These are phyloP conservation scores for Calameuta filiformis DNA, from an alignment of 2,888 invertebrate species.

Conservation along the genomic window DNA sequence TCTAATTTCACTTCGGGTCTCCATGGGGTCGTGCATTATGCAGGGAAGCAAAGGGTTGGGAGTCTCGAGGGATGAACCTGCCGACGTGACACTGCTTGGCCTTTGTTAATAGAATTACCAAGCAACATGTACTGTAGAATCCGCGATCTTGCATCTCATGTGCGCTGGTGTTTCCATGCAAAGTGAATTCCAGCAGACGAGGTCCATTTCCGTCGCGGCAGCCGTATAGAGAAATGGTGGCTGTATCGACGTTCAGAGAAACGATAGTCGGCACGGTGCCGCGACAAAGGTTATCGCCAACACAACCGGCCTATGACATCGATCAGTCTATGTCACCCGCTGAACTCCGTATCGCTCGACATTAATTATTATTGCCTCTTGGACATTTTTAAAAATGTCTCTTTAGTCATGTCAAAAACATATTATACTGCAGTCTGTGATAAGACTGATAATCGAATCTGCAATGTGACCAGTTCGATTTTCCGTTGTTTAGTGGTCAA, in stretches of 20 bases:
- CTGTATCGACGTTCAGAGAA: background rate
- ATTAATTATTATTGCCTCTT: conserved; percentile 66
- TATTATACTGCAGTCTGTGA: background rate
- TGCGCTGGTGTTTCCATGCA: background rate
- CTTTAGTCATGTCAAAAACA: background rate
- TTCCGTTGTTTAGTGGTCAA: too few species aligned
- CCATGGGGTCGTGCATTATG: conserved; percentile 59
- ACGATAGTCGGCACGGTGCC: conserved; percentile 43
- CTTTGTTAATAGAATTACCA: background rate
- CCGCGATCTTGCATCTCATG: background rate
- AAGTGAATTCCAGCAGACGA: too few species aligned
- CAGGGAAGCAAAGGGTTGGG: conserved; percentile 60
- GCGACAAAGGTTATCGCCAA: conserved; percentile 59
- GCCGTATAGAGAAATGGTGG: background rate
- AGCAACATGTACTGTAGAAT: background rate
- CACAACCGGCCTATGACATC: conserved; percentile 64
- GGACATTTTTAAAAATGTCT: conserved; percentile 53
- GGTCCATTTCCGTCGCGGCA: background rate
- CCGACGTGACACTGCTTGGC: conserved; percentile 57
- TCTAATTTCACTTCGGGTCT: conserved; percentile 60
- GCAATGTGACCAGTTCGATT: background rate
- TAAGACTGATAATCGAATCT: background rate
- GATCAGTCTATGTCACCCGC: conserved; percentile 62
- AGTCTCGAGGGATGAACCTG: conserved; percentile 52
- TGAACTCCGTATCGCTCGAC: conserved; percentile 56